A percentile compares a stretch with the other conserved stretches of the same genome.
phyloP scores from a whole-genome alignment of 2,113 vertebrate genomes.

The Burhinus oedicnemus region DNA sequence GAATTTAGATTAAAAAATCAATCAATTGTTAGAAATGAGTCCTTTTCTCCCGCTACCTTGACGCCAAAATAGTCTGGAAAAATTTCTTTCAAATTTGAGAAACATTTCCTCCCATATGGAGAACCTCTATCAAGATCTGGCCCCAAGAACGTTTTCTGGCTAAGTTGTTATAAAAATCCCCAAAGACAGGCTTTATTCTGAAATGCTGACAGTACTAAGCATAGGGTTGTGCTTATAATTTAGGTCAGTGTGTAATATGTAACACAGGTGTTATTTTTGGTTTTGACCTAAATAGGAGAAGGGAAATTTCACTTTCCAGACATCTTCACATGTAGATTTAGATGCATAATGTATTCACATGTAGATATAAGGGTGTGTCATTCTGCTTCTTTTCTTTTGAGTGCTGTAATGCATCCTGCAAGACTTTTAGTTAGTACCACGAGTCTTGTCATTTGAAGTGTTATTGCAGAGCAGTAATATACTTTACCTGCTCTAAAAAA shows the following conservation, averaged over 20 bases:
- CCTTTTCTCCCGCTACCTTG: not conserved
- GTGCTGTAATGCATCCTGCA: not conserved
- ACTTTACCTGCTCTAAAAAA: not conserved
- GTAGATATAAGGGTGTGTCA: not conserved
- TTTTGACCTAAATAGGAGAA: conserved; percentile 31
- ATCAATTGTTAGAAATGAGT: not conserved
- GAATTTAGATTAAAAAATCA: not conserved
- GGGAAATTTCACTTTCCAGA: conserved; percentile 19
- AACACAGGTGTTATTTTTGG: conserved; percentile 54
- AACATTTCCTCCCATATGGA: conserved; percentile 58
- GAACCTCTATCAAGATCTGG: conserved; percentile 54
- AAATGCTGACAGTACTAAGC: conserved; percentile 41
- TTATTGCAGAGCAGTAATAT: not conserved
- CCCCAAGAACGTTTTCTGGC: conserved; percentile 29
- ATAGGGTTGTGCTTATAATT: conserved; percentile 32
- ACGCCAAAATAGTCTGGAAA: conserved; percentile 44
- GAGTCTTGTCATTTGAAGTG: not conserved
- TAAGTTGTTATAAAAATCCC: conserved; percentile 13
- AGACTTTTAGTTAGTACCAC: not conserved
- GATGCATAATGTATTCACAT: not conserved
- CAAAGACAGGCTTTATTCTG: conserved; percentile 34
- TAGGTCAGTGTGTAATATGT: conserved; percentile 50
- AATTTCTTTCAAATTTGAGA: conserved; percentile 54
- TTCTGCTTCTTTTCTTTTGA: not conserved
- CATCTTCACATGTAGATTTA: not conserved